Evolutionary conservation across 2,113 vertebrate genomes (phyloP).

Genomic region (Eonycteris spelaea): DNA sequence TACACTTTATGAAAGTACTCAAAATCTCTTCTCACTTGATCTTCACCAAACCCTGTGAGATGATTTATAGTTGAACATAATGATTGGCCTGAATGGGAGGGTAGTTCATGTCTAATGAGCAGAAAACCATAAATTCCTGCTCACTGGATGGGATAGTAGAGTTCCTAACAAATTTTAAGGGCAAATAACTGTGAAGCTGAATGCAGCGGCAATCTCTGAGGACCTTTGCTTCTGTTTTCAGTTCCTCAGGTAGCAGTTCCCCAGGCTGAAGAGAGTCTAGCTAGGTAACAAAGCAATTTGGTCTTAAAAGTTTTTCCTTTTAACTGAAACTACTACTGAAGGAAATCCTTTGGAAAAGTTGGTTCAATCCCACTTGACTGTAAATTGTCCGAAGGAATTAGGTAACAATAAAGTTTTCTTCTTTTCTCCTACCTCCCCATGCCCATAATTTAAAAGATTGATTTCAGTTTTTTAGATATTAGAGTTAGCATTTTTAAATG

Average conservation of each 20-base stretch:
- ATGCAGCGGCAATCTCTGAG: neutral
- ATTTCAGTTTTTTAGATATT: neutral
- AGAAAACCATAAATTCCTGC: neutral
- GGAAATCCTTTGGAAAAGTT: neutral
- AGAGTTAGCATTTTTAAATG: neutral
- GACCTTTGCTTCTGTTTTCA: neutral
- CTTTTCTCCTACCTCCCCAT: neutral
- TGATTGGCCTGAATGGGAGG: neutral
- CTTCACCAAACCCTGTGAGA: neutral
- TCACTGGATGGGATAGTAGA: neutral
- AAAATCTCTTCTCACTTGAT: neutral
- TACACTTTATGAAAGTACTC: neutral
- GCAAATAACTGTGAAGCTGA: neutral
- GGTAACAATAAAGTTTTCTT: neutral
- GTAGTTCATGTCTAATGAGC: neutral
- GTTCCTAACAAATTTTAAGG: neutral
- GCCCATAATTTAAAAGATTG: neutral
- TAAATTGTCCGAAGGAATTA: neutral
- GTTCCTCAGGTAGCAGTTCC: neutral
- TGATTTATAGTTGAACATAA: neutral
- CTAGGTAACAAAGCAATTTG: accelerated
- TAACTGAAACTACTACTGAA: neutral
- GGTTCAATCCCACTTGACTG: neutral
- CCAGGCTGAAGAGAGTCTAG: neutral
- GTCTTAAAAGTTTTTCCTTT: neutral